Evolutionary conservation across 2,797 vertebrate genomes (phyloP), one percentile per base, ranked within the genome.

Genomic region (Rhinophrynus dorsalis): DNA sequence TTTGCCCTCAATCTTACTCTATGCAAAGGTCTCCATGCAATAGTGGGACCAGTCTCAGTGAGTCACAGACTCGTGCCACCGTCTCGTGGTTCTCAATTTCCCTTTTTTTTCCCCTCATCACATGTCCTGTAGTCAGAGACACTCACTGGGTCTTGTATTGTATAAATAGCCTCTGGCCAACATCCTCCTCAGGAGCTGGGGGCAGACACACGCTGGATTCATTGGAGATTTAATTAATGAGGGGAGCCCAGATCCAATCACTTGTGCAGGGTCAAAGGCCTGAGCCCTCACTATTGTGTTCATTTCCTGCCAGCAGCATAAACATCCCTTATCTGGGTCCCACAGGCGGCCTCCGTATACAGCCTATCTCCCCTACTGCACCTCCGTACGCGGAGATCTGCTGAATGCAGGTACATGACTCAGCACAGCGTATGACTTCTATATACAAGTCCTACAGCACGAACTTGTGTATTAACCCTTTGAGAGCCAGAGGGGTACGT

Each of bases 281-380:
- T 59, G 26, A 66, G 44, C 30, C 57, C 35, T 65, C 35, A 51
- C 69, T 65, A 73, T 73, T 73, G 61, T 73, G 69, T 45, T 13
- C 32, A 54, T 35, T 73, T 73, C 69, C 69, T 73, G 69, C 12
- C 45, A 9, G 54, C 27, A 44, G 35, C 20, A 44, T 58, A 73
- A 66, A 73, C 69, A 65, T 66, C 44, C 29, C 69, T 73, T 73
- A 73, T 73, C 69, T 66, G 54, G 32, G 58, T 26, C 27, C 33
- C 51, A 50, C 69, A 73, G 69, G 30, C 54, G 27, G 44, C 10
- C 61, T 27, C 18, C 32, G 35, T 51, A 57, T 37, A 32, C 13
- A 48, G 35, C 68, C 24, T 24, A 24, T 47, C 29, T 48, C 18
- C 42, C 12, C 17, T 21, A 5, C 32, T 12, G 23, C 30, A 21